Evolutionary conservation across 2,113 vertebrate species (phyloP).

Genomic region (Barnardius zonarius): DNA sequence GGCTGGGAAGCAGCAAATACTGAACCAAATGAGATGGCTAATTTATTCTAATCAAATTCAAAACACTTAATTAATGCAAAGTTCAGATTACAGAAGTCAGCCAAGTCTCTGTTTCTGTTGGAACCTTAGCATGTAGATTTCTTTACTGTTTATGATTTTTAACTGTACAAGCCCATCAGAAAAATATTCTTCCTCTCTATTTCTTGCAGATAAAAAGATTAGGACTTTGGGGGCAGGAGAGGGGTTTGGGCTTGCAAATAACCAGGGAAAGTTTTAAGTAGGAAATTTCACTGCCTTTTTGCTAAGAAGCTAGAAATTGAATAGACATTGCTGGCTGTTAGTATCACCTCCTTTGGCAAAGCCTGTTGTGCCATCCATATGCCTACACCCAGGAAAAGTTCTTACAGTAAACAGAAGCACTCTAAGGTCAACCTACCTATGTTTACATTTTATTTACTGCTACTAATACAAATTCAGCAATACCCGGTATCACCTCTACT

Average conservation of each 20-base stretch:
- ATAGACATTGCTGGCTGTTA: not conserved
- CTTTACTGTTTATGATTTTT: slow-evolving; percentile 43
- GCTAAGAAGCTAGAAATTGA: not conserved
- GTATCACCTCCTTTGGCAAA: not conserved
- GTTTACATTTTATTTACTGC: not conserved
- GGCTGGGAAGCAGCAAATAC: slow-evolving; percentile 10
- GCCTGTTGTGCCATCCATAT: not conserved
- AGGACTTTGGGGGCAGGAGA: not conserved
- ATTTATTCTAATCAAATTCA: slow-evolving; percentile 59
- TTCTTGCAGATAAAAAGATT: slow-evolving; percentile 11
- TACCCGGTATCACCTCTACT: not conserved
- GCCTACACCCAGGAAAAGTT: not conserved
- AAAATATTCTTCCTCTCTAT: not conserved
- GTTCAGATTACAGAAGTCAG: slow-evolving; percentile 49
- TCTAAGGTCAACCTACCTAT: not conserved
- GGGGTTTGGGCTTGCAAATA: not conserved
- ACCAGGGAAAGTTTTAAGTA: not conserved
- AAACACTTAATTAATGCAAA: slow-evolving; percentile 58
- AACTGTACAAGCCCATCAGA: not conserved
- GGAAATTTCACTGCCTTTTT: not conserved
- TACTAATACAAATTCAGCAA: not conserved
- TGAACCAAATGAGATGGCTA: slow-evolving; percentile 17
- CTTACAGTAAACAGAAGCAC: not conserved
- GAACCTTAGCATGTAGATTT: slow-evolving; percentile 26
- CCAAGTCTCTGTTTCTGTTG: slow-evolving; percentile 67